Conservation (phyloP, 2,113 vertebrate genomes). For the Sula dactylatra region DNA sequence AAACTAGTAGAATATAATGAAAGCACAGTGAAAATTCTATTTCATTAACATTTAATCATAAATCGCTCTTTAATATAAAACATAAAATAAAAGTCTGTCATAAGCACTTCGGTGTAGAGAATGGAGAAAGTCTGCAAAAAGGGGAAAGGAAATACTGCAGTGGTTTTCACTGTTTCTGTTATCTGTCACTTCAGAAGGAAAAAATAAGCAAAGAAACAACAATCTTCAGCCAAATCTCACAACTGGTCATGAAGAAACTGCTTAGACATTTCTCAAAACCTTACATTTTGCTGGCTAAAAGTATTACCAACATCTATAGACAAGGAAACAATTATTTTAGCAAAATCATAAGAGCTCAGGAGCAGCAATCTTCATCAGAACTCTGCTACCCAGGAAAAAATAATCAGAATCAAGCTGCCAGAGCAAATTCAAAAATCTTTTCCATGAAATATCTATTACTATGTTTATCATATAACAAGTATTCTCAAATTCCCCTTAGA, state of each 20-base stretch:
- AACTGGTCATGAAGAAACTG: neutral
- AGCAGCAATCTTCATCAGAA: neutral
- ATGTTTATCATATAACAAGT: neutral
- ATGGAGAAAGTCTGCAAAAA: slow-evolving; percentile 78
- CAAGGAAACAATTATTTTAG: neutral
- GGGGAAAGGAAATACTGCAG: slow-evolving; percentile 76
- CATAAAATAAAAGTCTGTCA: slow-evolving; percentile 91
- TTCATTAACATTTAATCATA: slow-evolving; percentile 93
- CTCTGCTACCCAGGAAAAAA: neutral
- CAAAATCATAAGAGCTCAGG: neutral
- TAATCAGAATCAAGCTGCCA: neutral
- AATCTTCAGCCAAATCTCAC: neutral
- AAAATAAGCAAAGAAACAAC: slow-evolving; percentile 36
- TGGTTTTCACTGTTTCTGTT: slow-evolving; percentile 27
- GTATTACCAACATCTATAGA: neutral
- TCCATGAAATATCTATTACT: neutral
- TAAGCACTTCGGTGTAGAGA: slow-evolving; percentile 87
- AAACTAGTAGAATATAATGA: slow-evolving; percentile 91
- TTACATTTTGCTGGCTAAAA: neutral
- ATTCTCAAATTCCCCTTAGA: slow-evolving; percentile 3
- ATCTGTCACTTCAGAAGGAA: slow-evolving; percentile 47
- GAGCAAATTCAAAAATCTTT: neutral
- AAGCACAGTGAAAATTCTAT: slow-evolving; percentile 88
- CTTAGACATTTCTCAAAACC: neutral
- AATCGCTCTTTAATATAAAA: slow-evolving; percentile 92